These are phyloP conservation scores for Caenorhabditis sulstoni DNA, from an alignment of 2,888 invertebrate species.

Conservation along the genomic window DNA sequence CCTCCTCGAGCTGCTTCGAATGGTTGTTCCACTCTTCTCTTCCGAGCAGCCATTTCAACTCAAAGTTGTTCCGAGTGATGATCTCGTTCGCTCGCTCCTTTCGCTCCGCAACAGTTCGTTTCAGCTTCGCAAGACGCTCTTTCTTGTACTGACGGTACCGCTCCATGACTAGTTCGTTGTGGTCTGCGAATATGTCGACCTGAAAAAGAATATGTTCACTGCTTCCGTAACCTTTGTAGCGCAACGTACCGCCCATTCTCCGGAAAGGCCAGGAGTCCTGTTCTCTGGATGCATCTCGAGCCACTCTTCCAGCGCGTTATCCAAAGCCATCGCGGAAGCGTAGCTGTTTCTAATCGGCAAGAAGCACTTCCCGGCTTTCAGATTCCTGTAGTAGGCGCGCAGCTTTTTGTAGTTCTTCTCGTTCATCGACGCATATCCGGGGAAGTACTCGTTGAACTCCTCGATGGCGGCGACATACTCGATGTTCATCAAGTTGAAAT, in stretches of 20 bases:
- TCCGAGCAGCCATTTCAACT: slow-evolving; percentile 37
- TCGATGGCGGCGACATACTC: slow-evolving; percentile 35
- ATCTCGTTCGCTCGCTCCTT: slow-evolving; percentile 15
- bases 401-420: slow-evolving; percentile 22
- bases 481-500: slow-evolving; percentile 30
- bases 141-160: slow-evolving; percentile 31
- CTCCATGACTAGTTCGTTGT: slow-evolving; percentile 36
- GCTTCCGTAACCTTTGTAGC: background rate
- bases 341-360: slow-evolving; percentile 3
- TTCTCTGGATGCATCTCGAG: slow-evolving; percentile 18
- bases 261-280: slow-evolving; percentile 13
- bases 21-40: slow-evolving; percentile 21
- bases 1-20: slow-evolving; percentile 7
- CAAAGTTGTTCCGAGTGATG: background rate
- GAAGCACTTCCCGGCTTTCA: slow-evolving; percentile 1
- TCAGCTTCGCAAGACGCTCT: slow-evolving; percentile 18
- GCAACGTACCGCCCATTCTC: slow-evolving; percentile 37
- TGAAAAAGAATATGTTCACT: background rate
- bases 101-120: slow-evolving; percentile 12
- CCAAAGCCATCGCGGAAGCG: slow-evolving; percentile 36
- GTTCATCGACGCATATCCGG: slow-evolving; percentile 37
- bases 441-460: slow-evolving; percentile 50
- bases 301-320: slow-evolving; percentile 33
- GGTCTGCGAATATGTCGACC: slow-evolving; percentile 39
- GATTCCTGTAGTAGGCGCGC: slow-evolving; percentile 8